Base-by-base conservation (phyloP, 1,140 invertebrate species). In the Temnothorax nylanderi region DNA sequence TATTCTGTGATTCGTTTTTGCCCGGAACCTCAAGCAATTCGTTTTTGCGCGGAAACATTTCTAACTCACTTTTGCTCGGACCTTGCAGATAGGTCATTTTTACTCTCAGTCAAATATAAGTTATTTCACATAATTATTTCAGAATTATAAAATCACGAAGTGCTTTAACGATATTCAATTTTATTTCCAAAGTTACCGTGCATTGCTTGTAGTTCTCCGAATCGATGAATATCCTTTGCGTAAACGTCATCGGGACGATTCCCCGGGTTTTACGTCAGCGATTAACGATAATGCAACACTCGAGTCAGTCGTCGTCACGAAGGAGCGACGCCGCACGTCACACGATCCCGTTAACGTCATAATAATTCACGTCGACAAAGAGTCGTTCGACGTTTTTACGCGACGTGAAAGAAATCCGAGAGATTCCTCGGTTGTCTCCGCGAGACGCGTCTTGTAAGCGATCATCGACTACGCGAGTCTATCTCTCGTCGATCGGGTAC, bases 311-410 rank as follows among this genome's bases (percentile, higher is more conserved):
- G 56, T 18, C 3, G 32, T 26, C 41, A 87, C 80, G 77, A 89
- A 85, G 65, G 32, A 21, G 18, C 64, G 41, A 47, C 37, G 37
- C 4, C 34, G 64, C 32, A 26, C 71, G 16, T 8, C 21, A 32
- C 34, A 32, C 82, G 26, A 26, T 49, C 75, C 81, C 77, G 77
- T 87, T 90, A 93, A 93, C 89, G 90, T 92, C 88, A 91, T 88
- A 90, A 93, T 93, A 93, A 93, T 93, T 93, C 92, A 92, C 75
- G 78, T 44, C 76, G 90, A 87, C 86, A 84, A 91, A 91, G 91
- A 92, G 82, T 85, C 88, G 82, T 67, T 76, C 47, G 13, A 54
- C 80, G 92, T 92, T 92, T 93, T 93, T 92, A 44, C 41, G 37
- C 82, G 69, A 21, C n/a, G 34, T 21, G 21, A n/a, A 87, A 87